These are phyloP conservation scores for Xyrichtys novacula DNA, from an alignment of 2,797 vertebrate genomes.

Conservation along the genomic window DNA sequence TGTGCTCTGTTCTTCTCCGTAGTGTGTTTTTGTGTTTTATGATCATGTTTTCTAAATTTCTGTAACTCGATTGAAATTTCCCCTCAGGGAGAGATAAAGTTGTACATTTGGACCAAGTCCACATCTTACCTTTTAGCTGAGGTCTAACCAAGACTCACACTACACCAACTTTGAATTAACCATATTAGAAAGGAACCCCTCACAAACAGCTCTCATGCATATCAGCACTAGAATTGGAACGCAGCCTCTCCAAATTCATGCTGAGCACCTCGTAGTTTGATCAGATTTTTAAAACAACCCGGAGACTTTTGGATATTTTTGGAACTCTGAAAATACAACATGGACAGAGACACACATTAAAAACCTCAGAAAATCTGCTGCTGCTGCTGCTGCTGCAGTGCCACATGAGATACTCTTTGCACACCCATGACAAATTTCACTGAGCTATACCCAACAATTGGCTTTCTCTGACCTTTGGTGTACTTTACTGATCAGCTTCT, in stretches of 20 bases:
- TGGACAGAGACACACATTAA: not conserved
- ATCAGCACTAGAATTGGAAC: not conserved
- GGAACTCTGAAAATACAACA: not conserved
- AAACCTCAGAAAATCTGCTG: not conserved
- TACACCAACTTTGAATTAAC: too few relatives aligned
- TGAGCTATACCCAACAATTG: constrained; percentile 46
- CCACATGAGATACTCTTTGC: constrained; percentile 19
- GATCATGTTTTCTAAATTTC: too few relatives aligned
- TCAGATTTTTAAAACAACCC: not conserved
- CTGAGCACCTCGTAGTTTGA: not conserved
- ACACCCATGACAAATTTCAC: constrained; percentile 49
- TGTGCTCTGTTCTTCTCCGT: too few relatives aligned
- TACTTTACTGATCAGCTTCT: constrained; percentile 68
- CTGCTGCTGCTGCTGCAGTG: not conserved
- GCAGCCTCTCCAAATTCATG: too few relatives aligned
- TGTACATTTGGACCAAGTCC: not conserved
- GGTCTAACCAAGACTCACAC: not conserved
- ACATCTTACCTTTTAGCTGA: not conserved
- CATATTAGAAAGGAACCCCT: not conserved
- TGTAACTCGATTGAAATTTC: too few relatives aligned
- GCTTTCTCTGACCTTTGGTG: constrained; percentile 62
- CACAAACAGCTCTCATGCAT: not conserved
- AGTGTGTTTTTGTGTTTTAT: too few relatives aligned
- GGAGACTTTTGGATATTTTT: not conserved
- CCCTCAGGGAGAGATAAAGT: too few relatives aligned